These are phyloP conservation scores for Maniola hyperantus DNA, from an alignment of 2,888 invertebrate genomes.

Conservation along the genomic window DNA sequence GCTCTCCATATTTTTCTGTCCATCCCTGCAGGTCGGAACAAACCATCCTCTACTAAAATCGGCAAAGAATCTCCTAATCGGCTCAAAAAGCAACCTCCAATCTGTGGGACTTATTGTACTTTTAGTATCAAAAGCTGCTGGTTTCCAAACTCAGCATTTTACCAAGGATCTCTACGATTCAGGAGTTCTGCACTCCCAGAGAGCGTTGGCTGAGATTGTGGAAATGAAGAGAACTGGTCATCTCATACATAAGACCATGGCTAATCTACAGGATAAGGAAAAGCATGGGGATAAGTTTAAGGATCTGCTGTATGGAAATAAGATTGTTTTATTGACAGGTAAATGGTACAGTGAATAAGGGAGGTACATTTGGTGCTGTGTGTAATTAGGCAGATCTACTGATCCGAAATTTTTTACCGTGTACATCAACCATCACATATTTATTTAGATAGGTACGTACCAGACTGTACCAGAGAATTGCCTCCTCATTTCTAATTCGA, in stretches of 20 bases:
- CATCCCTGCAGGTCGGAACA: slow-evolving; percentile 61
- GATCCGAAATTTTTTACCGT: too few relatives aligned
- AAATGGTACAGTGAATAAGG: background rate
- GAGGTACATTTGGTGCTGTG: background rate
- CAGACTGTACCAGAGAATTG: too few relatives aligned
- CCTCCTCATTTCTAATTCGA: too few relatives aligned
- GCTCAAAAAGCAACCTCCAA: slow-evolving; percentile 74
- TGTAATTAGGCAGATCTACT: background rate
- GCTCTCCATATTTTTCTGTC: background rate
- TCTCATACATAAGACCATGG: slow-evolving; percentile 73
- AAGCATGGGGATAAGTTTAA: slow-evolving; percentile 60
- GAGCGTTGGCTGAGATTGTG: slow-evolving; percentile 76
- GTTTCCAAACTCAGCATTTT: slow-evolving; percentile 53
- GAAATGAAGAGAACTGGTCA: slow-evolving; percentile 78
- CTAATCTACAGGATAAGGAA: slow-evolving; percentile 64
- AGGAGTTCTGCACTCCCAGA: slow-evolving; percentile 71
- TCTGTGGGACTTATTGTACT: slow-evolving; percentile 70
- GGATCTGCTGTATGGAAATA: slow-evolving; percentile 71
- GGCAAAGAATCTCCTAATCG: slow-evolving; percentile 70
- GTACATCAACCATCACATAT: too few relatives aligned
- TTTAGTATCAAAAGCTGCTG: slow-evolving; percentile 70
- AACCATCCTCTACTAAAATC: slow-evolving; percentile 74
- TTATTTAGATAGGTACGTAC: too few relatives aligned
- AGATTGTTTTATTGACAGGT: slow-evolving; percentile 74
- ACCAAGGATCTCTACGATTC: slow-evolving; percentile 62